Evolutionary conservation across 1,140 invertebrate genomes (phyloP).

Genomic region (Sycophila sp.): DNA sequence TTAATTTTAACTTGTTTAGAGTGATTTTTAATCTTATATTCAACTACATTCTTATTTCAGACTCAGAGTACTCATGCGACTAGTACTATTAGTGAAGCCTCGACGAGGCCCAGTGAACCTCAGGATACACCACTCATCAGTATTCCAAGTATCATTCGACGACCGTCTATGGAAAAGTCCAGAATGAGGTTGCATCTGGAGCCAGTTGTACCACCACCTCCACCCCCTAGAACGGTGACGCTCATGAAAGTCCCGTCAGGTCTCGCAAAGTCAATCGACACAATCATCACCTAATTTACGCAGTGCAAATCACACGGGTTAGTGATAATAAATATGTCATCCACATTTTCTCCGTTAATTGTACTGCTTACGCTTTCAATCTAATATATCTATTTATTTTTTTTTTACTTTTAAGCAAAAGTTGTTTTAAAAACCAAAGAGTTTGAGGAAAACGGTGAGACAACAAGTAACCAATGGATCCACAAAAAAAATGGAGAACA

Average conservation of each 20-base stretch:
- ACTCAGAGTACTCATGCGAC: conserved; percentile 56
- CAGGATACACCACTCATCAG: conserved; percentile 21
- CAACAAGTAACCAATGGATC: conserved; percentile 45
- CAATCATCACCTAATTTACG: conserved; percentile 22
- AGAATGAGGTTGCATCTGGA: conserved; percentile 55
- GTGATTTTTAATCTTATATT: neutral
- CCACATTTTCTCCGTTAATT: too few relatives aligned
- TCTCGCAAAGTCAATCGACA: conserved; percentile 12
- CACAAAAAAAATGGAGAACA: conserved; percentile 45
- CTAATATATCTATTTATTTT: neutral
- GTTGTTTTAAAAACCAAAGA: conserved; percentile 51
- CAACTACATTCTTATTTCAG: conserved; percentile 25
- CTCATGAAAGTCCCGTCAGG: conserved; percentile 48
- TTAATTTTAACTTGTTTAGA: neutral
- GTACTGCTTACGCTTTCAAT: too few relatives aligned
- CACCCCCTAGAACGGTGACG: conserved; percentile 56
- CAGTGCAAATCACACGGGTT: conserved; percentile 48
- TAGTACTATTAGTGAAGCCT: conserved; percentile 53
- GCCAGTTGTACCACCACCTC: conserved; percentile 52
- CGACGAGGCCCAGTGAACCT: conserved; percentile 42
- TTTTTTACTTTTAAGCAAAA: conserved; percentile 43
- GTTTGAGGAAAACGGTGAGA: conserved; percentile 41
- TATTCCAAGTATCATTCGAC: conserved; percentile 45
- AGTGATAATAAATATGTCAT: neutral
- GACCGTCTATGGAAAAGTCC: conserved; percentile 57